These are phyloP conservation scores for Entomobrya multifasciata DNA, from an alignment of 2,888 invertebrate genomes.

Conservation along the genomic window DNA sequence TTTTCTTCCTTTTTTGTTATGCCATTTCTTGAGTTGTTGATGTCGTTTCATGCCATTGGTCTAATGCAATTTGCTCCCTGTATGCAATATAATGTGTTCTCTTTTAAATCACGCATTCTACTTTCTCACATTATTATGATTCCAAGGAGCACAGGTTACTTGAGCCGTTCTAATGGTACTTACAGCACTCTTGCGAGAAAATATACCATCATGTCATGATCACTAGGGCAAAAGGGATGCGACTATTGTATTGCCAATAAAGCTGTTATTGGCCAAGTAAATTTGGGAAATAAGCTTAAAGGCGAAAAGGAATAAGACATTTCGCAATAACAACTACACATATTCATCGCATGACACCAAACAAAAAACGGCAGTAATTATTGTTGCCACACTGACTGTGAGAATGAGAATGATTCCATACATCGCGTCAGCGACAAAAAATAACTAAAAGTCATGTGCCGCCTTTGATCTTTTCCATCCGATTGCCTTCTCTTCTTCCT, in stretches of 20 bases:
- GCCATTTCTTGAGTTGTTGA: not conserved
- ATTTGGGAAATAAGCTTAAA: not conserved
- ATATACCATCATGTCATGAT: too few relatives aligned
- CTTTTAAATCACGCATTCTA: not conserved
- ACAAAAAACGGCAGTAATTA: not conserved
- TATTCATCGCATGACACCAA: too few relatives aligned
- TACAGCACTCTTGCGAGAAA: not conserved
- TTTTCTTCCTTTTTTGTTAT: not conserved
- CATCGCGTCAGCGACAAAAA: too few relatives aligned
- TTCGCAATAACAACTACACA: conserved; percentile 4
- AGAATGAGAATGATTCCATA: too few relatives aligned
- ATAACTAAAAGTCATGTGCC: not conserved
- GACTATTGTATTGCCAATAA: not conserved
- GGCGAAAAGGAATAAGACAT: not conserved
- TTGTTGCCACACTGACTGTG: not conserved
- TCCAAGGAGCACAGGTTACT: conserved; percentile 23
- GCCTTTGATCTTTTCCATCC: not conserved
- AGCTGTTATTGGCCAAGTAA: not conserved
- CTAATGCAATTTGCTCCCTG: conserved; percentile 15
- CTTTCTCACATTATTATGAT: conserved; percentile 17
- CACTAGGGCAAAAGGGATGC: not conserved
- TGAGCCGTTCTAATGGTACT: conserved; percentile 24
- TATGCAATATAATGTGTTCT: not conserved
- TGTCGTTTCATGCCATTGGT: conserved; percentile 11
- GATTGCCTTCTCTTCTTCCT: not conserved